Evolutionary conservation across 2,113 vertebrate genomes (phyloP).

Genomic region (Ornithorhynchus anatinus): DNA sequence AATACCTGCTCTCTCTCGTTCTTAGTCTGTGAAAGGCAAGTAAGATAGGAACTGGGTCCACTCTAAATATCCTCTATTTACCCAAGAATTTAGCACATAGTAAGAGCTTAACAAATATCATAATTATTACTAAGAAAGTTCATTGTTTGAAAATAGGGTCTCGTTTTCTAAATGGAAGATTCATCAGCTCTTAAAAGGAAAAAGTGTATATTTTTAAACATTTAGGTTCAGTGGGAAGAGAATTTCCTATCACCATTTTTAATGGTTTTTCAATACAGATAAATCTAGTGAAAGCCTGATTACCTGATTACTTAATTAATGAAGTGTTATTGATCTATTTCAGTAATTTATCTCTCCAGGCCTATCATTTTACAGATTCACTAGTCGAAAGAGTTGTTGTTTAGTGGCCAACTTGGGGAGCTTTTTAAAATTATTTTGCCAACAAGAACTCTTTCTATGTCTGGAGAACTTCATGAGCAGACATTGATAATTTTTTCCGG

Average conservation of each 20-base stretch:
- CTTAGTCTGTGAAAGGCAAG: too few relatives aligned
- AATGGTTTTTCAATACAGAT: neutral
- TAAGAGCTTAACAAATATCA: too few relatives aligned
- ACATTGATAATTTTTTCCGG: neutral
- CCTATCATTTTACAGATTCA: neutral
- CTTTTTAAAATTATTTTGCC: too few relatives aligned
- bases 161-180: neutral
- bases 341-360: neutral
- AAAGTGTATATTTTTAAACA: neutral
- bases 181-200: neutral
- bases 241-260: constrained; percentile 2
- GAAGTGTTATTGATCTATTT: neutral
- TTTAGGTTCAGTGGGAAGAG: neutral
- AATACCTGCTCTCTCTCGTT: too few relatives aligned
- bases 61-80: too few relatives aligned
- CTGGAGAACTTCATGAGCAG: too few relatives aligned
- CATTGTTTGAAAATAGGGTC: neutral
- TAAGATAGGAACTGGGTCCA: too few relatives aligned
- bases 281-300: neutral
- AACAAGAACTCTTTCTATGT: too few relatives aligned
- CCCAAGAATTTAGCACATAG: too few relatives aligned
- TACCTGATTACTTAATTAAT: neutral
- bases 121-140: neutral
- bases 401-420: too few relatives aligned
- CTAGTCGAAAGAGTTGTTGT: too few relatives aligned